phyloP scores from a whole-genome alignment of 2,888 invertebrate species.

The Cephonodes hylas region DNA sequence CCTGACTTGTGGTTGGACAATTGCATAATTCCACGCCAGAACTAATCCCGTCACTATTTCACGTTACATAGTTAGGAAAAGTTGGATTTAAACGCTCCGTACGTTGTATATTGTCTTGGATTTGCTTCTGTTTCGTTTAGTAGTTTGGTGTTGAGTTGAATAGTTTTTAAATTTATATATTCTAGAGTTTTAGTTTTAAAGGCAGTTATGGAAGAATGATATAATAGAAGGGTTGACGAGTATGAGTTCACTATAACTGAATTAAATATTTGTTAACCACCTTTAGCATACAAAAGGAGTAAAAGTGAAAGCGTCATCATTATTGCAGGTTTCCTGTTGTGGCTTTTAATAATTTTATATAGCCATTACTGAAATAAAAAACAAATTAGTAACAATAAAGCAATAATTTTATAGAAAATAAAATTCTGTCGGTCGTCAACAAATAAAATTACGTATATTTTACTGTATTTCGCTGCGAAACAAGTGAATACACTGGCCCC shows the following conservation, averaged over 20 bases:
- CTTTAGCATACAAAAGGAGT: no score
- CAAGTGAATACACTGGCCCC: neutral
- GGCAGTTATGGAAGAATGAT: no score
- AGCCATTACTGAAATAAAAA: no score
- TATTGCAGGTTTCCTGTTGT: no score
- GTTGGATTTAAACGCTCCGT: neutral
- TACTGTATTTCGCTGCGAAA: neutral
- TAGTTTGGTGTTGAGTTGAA: neutral
- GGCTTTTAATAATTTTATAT: no score
- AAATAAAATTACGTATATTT: constrained; percentile 6
- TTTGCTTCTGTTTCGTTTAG: neutral
- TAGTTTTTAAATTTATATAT: no score
- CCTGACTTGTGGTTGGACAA: constrained; percentile 29
- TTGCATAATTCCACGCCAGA: constrained; percentile 4
- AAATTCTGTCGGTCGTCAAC: neutral
- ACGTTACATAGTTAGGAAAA: neutral
- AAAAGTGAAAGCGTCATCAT: no score
- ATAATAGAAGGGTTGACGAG: no score
- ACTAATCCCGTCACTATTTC: neutral
- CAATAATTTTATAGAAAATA: neutral
- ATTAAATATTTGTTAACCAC: no score
- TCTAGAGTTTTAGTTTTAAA: no score
- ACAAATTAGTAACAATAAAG: neutral
- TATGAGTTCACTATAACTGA: no score
- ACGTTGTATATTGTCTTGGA: neutral